These are phyloP conservation scores for Leuciscus idus DNA, from an alignment of 2,113 vertebrate genomes.

Conservation along the genomic window DNA sequence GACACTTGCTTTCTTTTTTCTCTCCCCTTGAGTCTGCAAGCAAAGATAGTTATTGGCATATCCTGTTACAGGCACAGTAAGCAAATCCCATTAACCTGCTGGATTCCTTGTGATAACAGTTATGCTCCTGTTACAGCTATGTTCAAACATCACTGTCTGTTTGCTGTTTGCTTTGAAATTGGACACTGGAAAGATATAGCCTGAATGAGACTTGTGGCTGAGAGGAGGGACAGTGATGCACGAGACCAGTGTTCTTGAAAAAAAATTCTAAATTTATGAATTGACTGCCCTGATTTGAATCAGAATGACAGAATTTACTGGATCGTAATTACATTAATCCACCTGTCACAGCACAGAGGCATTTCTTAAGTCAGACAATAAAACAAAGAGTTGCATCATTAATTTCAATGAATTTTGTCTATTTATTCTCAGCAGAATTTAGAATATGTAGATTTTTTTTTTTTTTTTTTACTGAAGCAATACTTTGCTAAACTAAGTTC, in stretches of 20 bases:
- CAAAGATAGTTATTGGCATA: conserved; percentile 12
- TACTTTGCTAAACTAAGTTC: too few relatives aligned
- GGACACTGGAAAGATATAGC: not conserved
- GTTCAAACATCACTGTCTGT: conserved; percentile 9
- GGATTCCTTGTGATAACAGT: conserved; percentile 20
- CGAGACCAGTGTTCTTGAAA: too few relatives aligned
- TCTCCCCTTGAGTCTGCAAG: conserved; percentile 93
- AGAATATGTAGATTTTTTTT: not conserved
- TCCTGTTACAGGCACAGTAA: conserved; percentile 16
- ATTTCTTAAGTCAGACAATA: not conserved
- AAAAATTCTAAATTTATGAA: not conserved
- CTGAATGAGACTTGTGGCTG: not conserved
- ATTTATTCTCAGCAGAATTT: not conserved
- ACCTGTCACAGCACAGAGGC: not conserved
- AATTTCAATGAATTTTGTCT: not conserved
- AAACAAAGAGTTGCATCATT: not conserved
- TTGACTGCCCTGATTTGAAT: not conserved
- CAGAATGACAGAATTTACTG: not conserved
- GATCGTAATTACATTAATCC: not conserved
- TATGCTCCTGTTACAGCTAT: conserved; percentile 14
- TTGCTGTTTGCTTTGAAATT: conserved; percentile 21
- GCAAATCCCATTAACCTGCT: conserved; percentile 30
- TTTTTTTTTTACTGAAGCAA: not conserved
- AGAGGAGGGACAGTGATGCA: not conserved
- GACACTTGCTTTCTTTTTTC: conserved; percentile 99